Base-by-base conservation (phyloP, 2,113 vertebrate genomes). In the Pseudorasbora parva region DNA sequence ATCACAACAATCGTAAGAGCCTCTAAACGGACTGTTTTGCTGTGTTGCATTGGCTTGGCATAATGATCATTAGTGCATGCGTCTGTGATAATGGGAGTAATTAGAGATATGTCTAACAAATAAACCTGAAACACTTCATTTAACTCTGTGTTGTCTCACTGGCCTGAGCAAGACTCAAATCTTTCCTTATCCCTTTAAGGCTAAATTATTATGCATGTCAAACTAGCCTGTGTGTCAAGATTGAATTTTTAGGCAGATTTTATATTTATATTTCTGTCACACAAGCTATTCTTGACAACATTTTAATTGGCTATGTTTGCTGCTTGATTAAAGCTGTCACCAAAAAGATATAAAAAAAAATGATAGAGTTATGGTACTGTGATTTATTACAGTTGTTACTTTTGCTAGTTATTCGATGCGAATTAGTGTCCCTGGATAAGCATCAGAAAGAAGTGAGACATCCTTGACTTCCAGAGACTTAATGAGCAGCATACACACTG, bases 31-130 rank as follows among this genome's bases (percentile, higher is more conserved):
- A 79, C 43, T 49, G 43, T 33, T 79, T 64, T 79, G 43, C 43
- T 49, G 60, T 64, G 59, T 79, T 47, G 59, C 76, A 62, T 14
- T 49, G 59, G 59, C 77, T 66, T 45, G 59, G 43, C 43, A 79
- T 60, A 79, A 66, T 66, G 59, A 49, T 79, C 77, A 79, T 79
- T 79, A 79, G 59, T 49, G 43, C 25, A 49, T 79, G 72, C 23
- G 41, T 79, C 77, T 79, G 25, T 66, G 45, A 21, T 49, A 64
- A 66, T 49, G 77, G n/a, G 41, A 64, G 57, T 79, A 23, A 78
- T 78, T 60, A 57, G 41, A 64, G 76, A 62, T 62, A 25, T 43
- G 37, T 78, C 37, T 79, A 60, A 79, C 30, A 25, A 25, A 47
- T 30, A 21, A 79, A 79, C 43, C 59, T 64, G 14, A 45, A 79